Conservation (phyloP, 2,888 invertebrate genomes). For the Rhimphoctona megacephalus region DNA sequence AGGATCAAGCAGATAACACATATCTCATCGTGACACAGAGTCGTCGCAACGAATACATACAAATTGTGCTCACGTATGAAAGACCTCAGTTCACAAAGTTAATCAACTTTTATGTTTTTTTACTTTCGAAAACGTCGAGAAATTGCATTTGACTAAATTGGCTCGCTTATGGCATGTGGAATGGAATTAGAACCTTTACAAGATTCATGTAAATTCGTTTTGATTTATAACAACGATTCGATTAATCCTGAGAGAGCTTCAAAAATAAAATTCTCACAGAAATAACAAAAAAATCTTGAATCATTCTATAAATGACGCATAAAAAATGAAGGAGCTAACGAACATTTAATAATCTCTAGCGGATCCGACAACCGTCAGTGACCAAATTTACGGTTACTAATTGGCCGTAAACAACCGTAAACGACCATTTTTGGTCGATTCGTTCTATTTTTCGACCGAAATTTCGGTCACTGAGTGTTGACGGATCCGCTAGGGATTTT, state of each 20-base stretch:
- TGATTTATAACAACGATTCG: neutral
- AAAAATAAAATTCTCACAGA: neutral
- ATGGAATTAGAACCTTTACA: neutral
- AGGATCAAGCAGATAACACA: slow-evolving; percentile 27
- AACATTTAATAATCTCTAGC: neutral
- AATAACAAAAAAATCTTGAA: neutral
- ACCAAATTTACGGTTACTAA: no score
- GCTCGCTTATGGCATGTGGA: neutral
- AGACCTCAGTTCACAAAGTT: neutral
- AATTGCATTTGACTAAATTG: neutral
- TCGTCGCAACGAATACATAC: neutral
- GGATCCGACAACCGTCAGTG: no score
- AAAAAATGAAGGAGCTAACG: neutral
- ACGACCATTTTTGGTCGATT: no score
- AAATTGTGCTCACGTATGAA: slow-evolving; percentile 13
- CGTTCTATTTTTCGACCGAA: no score
- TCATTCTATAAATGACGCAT: neutral
- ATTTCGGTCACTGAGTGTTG: no score
- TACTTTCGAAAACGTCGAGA: neutral
- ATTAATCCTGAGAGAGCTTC: neutral
- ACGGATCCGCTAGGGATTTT: no score
- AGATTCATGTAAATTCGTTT: neutral
- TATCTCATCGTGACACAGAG: slow-evolving; percentile 25
- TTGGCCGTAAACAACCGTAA: no score
- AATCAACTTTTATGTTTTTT: neutral